Evolutionary conservation across 1,140 invertebrate species (phyloP).

Genomic region (Ceratosolen fusciceps): DNA sequence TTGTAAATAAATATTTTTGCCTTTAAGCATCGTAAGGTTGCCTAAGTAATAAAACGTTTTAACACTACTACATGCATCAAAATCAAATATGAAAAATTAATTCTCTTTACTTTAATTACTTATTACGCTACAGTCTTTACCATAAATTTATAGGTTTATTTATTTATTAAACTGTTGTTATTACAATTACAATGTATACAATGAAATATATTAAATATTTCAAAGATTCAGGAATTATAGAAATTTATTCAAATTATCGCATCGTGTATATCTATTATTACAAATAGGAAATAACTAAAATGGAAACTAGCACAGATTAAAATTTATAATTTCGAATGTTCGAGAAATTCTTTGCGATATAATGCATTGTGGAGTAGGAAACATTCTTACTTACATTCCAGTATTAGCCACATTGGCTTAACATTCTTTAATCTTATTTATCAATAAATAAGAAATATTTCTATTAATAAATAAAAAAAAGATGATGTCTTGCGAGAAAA

Average conservation of each 20-base stretch:
- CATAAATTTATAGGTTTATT: too few species aligned
- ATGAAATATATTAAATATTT: not conserved
- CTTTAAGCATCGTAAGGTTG: too few species aligned
- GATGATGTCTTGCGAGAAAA: too few species aligned
- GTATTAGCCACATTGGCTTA: not conserved
- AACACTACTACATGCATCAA: too few species aligned
- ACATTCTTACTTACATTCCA: not conserved
- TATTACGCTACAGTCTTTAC: too few species aligned
- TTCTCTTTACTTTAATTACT: too few species aligned
- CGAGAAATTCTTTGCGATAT: constrained; percentile 4
- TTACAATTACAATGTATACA: not conserved
- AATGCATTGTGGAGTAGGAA: not conserved
- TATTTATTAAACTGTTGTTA: not conserved
- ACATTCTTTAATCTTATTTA: not conserved
- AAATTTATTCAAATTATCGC: not conserved
- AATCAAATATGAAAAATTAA: too few species aligned
- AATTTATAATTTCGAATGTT: constrained; percentile 8
- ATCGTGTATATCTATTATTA: not conserved
- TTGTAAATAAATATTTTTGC: too few species aligned
- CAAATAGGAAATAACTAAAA: not conserved
- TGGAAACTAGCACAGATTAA: not conserved
- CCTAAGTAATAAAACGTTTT: too few species aligned
- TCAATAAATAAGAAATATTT: too few species aligned
- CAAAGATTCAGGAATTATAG: not conserved
- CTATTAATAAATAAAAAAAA: too few species aligned